Evolutionary conservation across 2,113 vertebrate genomes (phyloP).

Genomic region (Mellivora capensis): DNA sequence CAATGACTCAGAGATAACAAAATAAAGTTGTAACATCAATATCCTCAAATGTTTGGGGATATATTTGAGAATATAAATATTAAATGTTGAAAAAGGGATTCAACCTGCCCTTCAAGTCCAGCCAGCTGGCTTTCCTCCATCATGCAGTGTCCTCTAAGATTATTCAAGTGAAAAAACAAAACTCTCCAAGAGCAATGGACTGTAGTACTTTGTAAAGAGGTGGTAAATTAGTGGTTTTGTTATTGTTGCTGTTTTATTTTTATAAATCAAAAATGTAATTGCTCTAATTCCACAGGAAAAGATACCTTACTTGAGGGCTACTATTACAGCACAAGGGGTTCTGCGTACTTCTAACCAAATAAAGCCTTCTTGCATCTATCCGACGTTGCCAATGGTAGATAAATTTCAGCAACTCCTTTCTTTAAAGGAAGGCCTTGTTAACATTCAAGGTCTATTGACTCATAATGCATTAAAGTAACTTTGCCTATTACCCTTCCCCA

Average conservation of each 20-base stretch:
- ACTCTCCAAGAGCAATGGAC: neutral
- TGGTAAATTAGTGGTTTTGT: neutral
- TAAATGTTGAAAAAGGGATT: slow-evolving; percentile 65
- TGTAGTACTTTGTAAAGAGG: neutral
- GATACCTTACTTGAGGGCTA: neutral
- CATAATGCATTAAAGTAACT: neutral
- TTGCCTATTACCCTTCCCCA: slow-evolving; percentile 1
- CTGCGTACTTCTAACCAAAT: neutral
- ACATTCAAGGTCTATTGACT: neutral
- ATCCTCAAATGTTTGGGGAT: slow-evolving; percentile 63
- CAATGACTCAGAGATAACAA: slow-evolving; percentile 71
- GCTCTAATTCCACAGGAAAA: neutral
- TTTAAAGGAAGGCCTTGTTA: neutral
- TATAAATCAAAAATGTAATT: neutral
- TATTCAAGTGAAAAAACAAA: neutral
- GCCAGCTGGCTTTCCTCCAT: slow-evolving; percentile 62
- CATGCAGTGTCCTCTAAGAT: slow-evolving; percentile 38
- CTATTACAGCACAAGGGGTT: neutral
- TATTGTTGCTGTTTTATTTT: neutral
- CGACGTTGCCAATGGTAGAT: neutral
- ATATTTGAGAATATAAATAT: slow-evolving; percentile 69
- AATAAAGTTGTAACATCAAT: slow-evolving; percentile 66
- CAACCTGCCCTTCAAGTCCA: slow-evolving; percentile 60
- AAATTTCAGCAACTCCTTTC: neutral
- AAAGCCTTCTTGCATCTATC: neutral